Evolutionary conservation across 2,113 vertebrate genomes (phyloP).

Genomic region (Felis chaus): DNA sequence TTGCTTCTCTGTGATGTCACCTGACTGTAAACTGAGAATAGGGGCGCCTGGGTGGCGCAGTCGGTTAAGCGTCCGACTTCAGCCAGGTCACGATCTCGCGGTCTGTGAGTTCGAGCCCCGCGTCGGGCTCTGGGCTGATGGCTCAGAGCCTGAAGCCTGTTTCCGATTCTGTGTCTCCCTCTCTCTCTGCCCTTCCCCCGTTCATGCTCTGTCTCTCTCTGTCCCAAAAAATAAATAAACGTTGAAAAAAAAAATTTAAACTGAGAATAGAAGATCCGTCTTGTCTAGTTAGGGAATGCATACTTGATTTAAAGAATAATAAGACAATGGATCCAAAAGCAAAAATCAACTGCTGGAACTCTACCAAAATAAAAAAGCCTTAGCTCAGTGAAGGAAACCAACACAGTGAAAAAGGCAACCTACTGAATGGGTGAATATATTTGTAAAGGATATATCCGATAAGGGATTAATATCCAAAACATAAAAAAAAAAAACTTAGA

Average conservation of each 20-base stretch:
- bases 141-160: no score
- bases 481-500: background rate
- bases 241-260: background rate
- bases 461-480: background rate
- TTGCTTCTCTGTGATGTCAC: background rate
- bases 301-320: background rate
- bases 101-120: no score
- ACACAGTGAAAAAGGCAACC: background rate
- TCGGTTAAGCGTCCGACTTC: no score
- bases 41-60: no score
- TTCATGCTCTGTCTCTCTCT: no score
- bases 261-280: background rate
- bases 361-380: background rate
- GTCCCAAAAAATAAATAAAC: no score
- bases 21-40: background rate
- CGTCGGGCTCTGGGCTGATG: no score
- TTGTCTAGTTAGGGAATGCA: background rate
- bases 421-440: background rate
- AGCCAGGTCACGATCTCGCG: no score
- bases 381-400: background rate
- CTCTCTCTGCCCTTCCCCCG: no score
- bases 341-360: background rate
- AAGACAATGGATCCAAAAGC: background rate
- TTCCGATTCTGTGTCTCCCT: no score
- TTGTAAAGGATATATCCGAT: background rate